phyloP scores from a whole-genome alignment of 2,113 vertebrate species.

The Hypanus sabinus region DNA sequence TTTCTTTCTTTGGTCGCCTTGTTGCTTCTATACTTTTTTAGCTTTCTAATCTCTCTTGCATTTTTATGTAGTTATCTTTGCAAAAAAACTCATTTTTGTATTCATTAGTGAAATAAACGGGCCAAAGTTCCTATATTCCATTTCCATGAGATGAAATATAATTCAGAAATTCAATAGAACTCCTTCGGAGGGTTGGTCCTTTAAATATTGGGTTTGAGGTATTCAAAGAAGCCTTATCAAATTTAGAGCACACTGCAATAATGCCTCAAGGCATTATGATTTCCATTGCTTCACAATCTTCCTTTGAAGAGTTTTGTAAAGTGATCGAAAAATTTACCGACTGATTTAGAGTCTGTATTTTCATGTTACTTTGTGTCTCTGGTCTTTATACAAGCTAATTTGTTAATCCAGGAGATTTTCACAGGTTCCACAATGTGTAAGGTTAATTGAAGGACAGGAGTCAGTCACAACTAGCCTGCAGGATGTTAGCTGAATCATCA shows the following conservation, averaged over 20 bases:
- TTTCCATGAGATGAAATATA: neutral
- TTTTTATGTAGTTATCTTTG: no score
- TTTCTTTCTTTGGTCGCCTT: neutral
- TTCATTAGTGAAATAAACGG: neutral
- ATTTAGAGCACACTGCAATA: neutral
- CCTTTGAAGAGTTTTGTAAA: neutral
- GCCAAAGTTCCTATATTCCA: neutral
- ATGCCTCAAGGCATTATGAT: neutral
- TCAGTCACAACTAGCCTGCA: no score
- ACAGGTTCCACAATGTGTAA: no score
- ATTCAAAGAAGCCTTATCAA: neutral
- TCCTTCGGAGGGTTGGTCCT: no score
- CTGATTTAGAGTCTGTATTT: neutral
- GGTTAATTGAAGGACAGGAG: no score
- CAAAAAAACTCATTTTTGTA: neutral
- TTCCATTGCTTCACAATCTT: neutral
- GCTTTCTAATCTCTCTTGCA: neutral
- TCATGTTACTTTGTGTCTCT: no score
- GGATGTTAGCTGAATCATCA: no score
- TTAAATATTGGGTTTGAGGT: neutral
- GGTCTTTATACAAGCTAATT: no score
- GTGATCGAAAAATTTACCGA: neutral
- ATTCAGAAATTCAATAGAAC: neutral
- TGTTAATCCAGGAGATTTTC: no score
- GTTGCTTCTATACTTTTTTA: neutral